Evolutionary conservation across 1,140 invertebrate genomes (phyloP).

Genomic region (Drosophila sechellia): DNA sequence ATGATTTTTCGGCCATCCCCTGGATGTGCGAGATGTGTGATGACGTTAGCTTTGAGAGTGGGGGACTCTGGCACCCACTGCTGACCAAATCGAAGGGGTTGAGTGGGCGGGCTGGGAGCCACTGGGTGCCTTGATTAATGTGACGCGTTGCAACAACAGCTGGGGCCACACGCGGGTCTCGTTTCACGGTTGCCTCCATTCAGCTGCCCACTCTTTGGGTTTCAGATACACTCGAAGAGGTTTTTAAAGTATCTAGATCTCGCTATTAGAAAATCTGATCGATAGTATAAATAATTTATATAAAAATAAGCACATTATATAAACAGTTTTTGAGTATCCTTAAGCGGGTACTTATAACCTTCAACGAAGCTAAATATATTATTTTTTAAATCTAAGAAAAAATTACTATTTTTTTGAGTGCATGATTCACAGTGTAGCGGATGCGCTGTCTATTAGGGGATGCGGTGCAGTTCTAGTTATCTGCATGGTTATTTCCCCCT

Average conservation of each 20-base stretch:
- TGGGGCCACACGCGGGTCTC: slow-evolving; percentile 40
- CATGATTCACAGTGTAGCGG: slow-evolving; percentile 31
- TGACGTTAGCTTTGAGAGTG: slow-evolving; percentile 27
- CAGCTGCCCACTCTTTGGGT: slow-evolving; percentile 6
- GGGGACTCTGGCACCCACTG: neutral
- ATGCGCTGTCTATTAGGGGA: slow-evolving; percentile 66
- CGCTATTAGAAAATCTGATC: no score
- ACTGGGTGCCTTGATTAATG: slow-evolving; percentile 72
- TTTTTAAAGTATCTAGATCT: no score
- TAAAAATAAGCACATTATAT: no score
- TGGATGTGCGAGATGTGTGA: slow-evolving; percentile 34
- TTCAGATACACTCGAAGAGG: slow-evolving; percentile 2
- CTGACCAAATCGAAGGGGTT: slow-evolving; percentile 29
- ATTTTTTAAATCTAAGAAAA: no score
- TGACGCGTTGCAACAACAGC: slow-evolving; percentile 61
- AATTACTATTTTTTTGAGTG: slow-evolving; percentile 4
- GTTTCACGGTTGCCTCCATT: slow-evolving; percentile 22
- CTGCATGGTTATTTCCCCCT: slow-evolving; percentile 44
- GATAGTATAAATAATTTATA: no score
- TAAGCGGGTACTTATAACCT: no score
- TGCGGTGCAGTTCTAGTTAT: slow-evolving; percentile 68
- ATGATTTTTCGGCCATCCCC: slow-evolving; percentile 76
- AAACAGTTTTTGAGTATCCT: no score
- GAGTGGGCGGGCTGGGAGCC: slow-evolving; percentile 1
- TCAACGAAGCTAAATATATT: no score